Evolutionary conservation across 2,113 vertebrate genomes (phyloP), one percentile per base, ranked within the genome.

Genomic region (Climacteris rufus): DNA sequence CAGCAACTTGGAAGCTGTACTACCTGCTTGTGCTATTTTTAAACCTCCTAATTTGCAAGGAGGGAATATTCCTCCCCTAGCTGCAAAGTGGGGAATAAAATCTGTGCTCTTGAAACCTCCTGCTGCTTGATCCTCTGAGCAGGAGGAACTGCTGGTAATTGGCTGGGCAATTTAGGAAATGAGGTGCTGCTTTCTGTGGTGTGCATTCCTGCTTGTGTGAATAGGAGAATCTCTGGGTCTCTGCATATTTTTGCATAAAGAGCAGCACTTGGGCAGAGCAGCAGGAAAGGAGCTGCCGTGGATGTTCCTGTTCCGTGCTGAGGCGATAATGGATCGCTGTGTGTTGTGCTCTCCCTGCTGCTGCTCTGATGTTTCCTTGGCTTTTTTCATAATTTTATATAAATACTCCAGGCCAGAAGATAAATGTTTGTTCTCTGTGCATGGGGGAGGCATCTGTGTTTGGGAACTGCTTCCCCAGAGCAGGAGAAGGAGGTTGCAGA

Each of bases 171-270:
- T 21, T 74, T 47, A 64, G 71, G 83, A 80, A 71, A 45, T 53
- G 63, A 84, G 89, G 52, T 47, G 47, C 84, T 80, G 66, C 37
- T 3, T 69, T 89, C 68, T 69, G 59, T 88, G 65, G 25, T 35
- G 45, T 72, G 31, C 42, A 5, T 77, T 87, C 37, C 63, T 94
- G 2, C 85, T 42, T 72, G 49, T 18, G 40, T 86, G 82, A 91
- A 39, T 8, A 53, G 89, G 60, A 86, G 44, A 53, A 47, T 74
- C 88, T 64, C 68, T 25, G 23, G n/a, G 6, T 47, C 64, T 83
- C 47, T 90, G 96, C 85, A 25, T 90, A 25, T 63, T 90, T 94
- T 80, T 94, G 64, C 90, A 71, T 92, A 33, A 93, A 64, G 68
- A 89, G 13, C 56, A 83, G 59, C 10, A 7, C 53, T 71, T 15